Conservation (phyloP, 35 echinoderm and acorn worm species). For the Chiridota heheva region DNA sequence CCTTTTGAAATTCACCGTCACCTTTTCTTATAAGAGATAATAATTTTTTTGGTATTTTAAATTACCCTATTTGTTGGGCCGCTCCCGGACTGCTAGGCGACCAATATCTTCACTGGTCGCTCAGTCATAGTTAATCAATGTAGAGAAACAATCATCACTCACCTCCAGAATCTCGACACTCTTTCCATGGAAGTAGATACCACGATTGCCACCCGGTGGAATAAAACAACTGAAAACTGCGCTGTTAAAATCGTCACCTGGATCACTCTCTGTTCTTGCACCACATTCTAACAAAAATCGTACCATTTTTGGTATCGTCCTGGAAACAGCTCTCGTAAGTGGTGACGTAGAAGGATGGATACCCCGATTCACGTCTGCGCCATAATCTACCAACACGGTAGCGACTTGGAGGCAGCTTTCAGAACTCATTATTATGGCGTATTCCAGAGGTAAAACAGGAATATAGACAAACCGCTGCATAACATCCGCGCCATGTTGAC, state of each 20-base stretch:
- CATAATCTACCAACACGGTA: constrained; percentile 16
- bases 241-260: not conserved
- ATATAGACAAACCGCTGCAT: not conserved
- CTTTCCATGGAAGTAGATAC: constrained; percentile 16
- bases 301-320: constrained; percentile 15
- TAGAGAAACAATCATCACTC: too few relatives aligned
- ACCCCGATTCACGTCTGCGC: constrained; percentile 21
- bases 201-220: constrained; percentile 1
- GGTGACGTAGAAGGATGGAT: not conserved
- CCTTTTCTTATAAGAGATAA: too few relatives aligned
- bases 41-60: too few relatives aligned
- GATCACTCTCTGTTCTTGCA: not conserved
- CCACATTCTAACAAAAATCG: constrained; percentile 21
- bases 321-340: constrained; percentile 32
- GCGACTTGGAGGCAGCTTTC: constrained; percentile 11
- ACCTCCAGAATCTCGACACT: constrained; percentile 35
- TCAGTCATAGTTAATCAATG: too few relatives aligned
- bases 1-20: too few relatives aligned
- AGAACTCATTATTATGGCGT: constrained; percentile 20
- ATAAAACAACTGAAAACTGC: constrained; percentile 8
- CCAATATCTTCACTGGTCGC: too few relatives aligned
- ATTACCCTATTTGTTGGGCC: too few relatives aligned
- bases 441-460: constrained; percentile 29
- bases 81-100: too few relatives aligned
- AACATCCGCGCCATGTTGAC: constrained; percentile 24